Conservation (phyloP, 2,888 invertebrate species). For the Patella pellucida region DNA sequence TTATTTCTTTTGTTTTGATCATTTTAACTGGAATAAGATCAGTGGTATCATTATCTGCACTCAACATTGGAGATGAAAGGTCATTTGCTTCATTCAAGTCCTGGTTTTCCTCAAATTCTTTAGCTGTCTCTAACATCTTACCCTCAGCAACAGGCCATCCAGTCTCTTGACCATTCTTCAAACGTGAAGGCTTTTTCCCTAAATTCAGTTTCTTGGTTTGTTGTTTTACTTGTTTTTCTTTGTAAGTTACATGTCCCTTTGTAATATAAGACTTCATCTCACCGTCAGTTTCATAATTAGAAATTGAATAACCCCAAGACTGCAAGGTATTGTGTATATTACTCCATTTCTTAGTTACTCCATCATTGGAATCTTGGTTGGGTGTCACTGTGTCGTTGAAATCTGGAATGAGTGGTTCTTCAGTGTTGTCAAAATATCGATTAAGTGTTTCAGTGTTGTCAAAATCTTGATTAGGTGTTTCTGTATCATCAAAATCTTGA, state of each 20-base stretch:
- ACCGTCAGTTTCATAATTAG: constrained; percentile 15
- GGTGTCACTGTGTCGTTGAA: too few relatives aligned
- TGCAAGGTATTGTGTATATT: too few relatives aligned
- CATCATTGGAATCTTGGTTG: neutral
- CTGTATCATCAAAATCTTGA: too few relatives aligned
- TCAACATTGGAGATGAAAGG: neutral
- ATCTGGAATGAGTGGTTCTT: too few relatives aligned
- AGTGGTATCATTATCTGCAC: neutral
- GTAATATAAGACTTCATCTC: constrained; percentile 13
- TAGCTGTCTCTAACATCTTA: neutral
- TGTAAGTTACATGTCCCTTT: constrained; percentile 48
- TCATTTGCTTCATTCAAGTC: constrained; percentile 21
- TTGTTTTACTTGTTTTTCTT: constrained; percentile 45
- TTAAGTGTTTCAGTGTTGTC: too few relatives aligned
- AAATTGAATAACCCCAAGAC: too few relatives aligned
- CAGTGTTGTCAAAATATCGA: too few relatives aligned
- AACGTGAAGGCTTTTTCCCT: constrained; percentile 18
- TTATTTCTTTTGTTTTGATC: neutral
- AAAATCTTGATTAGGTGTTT: too few relatives aligned
- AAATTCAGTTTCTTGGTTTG: constrained; percentile 44
- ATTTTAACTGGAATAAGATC: neutral
- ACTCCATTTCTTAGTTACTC: constrained; percentile 35
- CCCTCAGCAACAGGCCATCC: too few relatives aligned
- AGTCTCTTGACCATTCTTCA: too few relatives aligned
- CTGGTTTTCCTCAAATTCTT: constrained; percentile 19